Conservation (phyloP, 2,113 vertebrate species). For the Anhinga anhinga region DNA sequence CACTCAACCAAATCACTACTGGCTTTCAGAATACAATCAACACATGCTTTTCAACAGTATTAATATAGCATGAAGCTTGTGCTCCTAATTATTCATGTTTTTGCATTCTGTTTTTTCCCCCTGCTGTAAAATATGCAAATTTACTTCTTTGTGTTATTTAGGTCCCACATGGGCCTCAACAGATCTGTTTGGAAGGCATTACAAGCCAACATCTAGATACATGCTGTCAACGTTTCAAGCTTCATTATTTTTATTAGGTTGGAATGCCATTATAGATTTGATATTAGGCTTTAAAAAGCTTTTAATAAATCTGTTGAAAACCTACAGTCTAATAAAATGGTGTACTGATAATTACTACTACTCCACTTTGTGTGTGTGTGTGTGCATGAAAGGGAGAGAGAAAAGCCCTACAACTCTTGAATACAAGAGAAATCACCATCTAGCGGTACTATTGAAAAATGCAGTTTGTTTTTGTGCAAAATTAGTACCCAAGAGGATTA, state of each 20-base stretch:
- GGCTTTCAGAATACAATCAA: conserved; percentile 65
- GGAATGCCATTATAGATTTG: conserved; percentile 67
- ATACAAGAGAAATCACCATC: conserved; percentile 73
- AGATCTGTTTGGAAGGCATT: conserved; percentile 63
- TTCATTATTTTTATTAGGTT: conserved; percentile 71
- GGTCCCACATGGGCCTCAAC: conserved; percentile 59
- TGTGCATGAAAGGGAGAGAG: not conserved
- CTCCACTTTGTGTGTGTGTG: not conserved
- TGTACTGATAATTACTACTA: conserved; percentile 64
- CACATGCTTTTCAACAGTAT: conserved; percentile 67
- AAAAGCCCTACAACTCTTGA: conserved; percentile 18
- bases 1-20: conserved; percentile 66
- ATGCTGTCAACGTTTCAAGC: conserved; percentile 62
- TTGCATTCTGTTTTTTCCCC: conserved; percentile 66
- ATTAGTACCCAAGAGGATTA: conserved; percentile 74
- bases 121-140: conserved; percentile 73
- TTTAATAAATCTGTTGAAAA: conserved; percentile 66
- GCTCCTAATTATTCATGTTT: conserved; percentile 67
- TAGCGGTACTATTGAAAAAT: conserved; percentile 68
- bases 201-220: conserved; percentile 60
- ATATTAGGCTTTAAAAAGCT: conserved; percentile 71
- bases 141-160: conserved; percentile 65
- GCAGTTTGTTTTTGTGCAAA: conserved; percentile 81
- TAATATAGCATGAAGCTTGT: conserved; percentile 70
- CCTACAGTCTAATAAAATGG: conserved; percentile 65